Conservation (phyloP, 2,113 vertebrate species). For the Nibea albiflora region DNA sequence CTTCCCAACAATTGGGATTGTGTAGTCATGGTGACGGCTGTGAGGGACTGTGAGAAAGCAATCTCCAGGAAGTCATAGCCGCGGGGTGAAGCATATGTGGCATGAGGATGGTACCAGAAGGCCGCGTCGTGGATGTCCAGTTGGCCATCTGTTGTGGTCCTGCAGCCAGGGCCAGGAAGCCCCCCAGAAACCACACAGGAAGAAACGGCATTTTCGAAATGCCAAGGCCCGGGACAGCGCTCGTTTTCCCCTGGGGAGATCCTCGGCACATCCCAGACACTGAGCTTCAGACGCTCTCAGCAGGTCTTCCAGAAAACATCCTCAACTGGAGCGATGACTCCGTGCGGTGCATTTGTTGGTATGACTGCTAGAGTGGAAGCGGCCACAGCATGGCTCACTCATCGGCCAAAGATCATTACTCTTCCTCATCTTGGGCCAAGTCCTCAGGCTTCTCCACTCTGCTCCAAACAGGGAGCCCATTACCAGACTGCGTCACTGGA, state of each 20-base stretch:
- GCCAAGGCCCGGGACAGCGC: conserved; percentile 59
- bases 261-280: conserved; percentile 56
- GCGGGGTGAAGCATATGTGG: conserved; percentile 83
- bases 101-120: conserved; percentile 81
- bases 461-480: conserved; percentile 61
- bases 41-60: conserved; percentile 75
- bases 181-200: conserved; percentile 61
- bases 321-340: conserved; percentile 54
- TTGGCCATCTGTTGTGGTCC: conserved; percentile 80
- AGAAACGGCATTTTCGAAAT: conserved; percentile 67
- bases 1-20: conserved; percentile 49
- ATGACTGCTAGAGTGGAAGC: conserved; percentile 60
- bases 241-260: conserved; percentile 45
- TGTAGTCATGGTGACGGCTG: conserved; percentile 73
- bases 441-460: conserved; percentile 57
- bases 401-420: conserved; percentile 74
- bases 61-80: conserved; percentile 81
- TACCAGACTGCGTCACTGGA: conserved; percentile 50
- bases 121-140: conserved; percentile 79
- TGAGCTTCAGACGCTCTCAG: conserved; percentile 55
- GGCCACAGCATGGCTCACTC: conserved; percentile 61
- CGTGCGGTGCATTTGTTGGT: conserved; percentile 69
- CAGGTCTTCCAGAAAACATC: conserved; percentile 67
- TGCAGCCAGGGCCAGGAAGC: conserved; percentile 72
- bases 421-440: conserved; percentile 66